Conservation (phyloP, 2,888 invertebrate genomes). For the Myopa tessellatipennis region DNA sequence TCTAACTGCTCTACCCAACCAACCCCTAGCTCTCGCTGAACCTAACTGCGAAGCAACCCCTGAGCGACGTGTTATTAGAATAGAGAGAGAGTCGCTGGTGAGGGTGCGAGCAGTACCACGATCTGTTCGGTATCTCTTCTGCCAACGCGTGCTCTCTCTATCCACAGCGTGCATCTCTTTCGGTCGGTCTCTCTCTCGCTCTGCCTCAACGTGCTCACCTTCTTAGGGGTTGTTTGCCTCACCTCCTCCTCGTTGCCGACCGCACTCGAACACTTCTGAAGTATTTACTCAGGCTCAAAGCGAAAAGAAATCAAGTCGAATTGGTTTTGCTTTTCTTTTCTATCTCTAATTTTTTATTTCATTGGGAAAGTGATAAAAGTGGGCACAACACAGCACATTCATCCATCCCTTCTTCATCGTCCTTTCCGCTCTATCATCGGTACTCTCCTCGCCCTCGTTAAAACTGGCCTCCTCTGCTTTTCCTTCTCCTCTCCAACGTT, state of each 20-base stretch:
- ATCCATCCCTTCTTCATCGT: neutral
- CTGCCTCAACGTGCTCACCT: neutral
- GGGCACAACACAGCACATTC: neutral
- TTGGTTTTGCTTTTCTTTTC: conserved; percentile 2
- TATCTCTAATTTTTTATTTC: too few relatives aligned
- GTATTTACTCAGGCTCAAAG: conserved; percentile 56
- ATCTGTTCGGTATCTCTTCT: conserved; percentile 22
- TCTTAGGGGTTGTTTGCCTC: conserved; percentile 19
- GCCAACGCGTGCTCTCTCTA: neutral
- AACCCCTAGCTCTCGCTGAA: conserved; percentile 46
- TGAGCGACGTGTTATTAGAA: neutral
- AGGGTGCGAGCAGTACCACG: neutral
- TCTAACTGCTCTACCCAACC: conserved; percentile 40
- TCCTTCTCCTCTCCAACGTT: neutral
- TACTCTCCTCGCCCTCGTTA: neutral
- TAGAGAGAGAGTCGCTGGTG: neutral
- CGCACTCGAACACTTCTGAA: conserved; percentile 43
- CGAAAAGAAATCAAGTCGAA: conserved; percentile 45
- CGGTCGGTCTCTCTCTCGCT: conserved; percentile 8
- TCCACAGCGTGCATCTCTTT: neutral
- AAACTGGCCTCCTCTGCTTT: neutral
- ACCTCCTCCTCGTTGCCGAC: conserved; percentile 13
- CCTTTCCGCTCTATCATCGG: neutral
- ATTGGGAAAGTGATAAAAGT: neutral
- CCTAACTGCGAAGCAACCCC: neutral